Conservation (phyloP, 2,113 vertebrate genomes). For the Isurus oxyrinchus region DNA sequence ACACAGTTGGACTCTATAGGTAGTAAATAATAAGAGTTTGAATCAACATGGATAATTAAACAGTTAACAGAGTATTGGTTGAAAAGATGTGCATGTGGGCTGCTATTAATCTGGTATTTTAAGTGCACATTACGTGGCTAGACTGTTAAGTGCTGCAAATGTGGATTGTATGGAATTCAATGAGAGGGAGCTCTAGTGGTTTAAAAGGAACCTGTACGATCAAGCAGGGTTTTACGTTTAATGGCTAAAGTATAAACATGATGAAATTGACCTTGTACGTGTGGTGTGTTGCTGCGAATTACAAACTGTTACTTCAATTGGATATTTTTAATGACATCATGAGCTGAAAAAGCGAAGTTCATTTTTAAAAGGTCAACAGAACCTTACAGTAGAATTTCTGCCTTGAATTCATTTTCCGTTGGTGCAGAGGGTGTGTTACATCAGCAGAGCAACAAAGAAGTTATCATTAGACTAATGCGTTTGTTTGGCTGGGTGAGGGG, state of each 20-base stretch:
- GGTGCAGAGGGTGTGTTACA: neutral
- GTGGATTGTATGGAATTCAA: neutral
- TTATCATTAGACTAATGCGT: neutral
- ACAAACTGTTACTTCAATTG: neutral
- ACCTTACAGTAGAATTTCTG: neutral
- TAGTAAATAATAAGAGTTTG: neutral
- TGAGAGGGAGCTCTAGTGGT: neutral
- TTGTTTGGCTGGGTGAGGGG: neutral
- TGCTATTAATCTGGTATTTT: neutral
- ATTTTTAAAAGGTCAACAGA: neutral
- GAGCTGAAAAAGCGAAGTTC: neutral
- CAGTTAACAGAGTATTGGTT: neutral
- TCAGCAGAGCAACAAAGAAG: neutral
- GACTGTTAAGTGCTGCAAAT: neutral
- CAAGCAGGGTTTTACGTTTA: neutral
- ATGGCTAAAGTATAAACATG: neutral
- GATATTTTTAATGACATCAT: neutral
- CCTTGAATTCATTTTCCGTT: neutral
- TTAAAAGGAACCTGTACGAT: neutral
- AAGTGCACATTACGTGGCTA: neutral
- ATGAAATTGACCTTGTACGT: neutral
- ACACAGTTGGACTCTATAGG: neutral
- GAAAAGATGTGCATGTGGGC: neutral
- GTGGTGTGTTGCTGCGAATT: neutral
- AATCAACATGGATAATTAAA: neutral